phyloP scores from a whole-genome alignment of 1,140 invertebrate genomes.

The Ceratina calcarata region DNA sequence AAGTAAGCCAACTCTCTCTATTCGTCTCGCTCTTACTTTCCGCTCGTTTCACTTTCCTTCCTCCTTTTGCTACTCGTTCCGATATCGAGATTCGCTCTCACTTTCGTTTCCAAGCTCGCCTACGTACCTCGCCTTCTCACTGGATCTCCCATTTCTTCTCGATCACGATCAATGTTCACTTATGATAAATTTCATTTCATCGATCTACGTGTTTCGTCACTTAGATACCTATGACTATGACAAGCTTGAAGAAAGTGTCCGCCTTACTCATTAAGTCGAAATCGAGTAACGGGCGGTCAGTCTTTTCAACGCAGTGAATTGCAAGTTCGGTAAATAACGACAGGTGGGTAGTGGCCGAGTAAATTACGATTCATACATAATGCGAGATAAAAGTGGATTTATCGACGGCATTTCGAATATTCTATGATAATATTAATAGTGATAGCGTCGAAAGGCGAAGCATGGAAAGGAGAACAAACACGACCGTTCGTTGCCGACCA shows the following conservation, averaged over 20 bases:
- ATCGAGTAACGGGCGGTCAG: too few species aligned
- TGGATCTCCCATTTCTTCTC: background rate
- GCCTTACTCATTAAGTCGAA: too few species aligned
- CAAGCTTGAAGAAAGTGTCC: background rate
- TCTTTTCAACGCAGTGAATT: background rate
- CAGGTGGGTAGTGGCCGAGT: background rate
- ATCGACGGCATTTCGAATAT: background rate
- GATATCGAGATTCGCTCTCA: conserved; percentile 47
- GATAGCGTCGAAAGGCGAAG: background rate
- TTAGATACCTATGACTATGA: background rate
- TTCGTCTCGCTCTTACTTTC: background rate
- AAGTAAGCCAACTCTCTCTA: conserved; percentile 53
- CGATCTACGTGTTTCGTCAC: conserved; percentile 1
- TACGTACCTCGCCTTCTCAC: background rate
- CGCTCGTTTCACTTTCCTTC: background rate
- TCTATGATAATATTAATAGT: conserved; percentile 20
- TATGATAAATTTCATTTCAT: background rate
- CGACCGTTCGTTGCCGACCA: background rate
- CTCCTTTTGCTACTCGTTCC: background rate
- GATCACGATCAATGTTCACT: background rate
- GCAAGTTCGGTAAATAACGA: background rate
- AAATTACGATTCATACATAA: conserved; percentile 43
- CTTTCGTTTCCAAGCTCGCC: conserved; percentile 29
- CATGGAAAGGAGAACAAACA: background rate
- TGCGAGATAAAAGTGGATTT: conserved; percentile 35